Evolutionary conservation across 2,797 vertebrate species (phyloP).

Genomic region (Orientallactaga sibirica): DNA sequence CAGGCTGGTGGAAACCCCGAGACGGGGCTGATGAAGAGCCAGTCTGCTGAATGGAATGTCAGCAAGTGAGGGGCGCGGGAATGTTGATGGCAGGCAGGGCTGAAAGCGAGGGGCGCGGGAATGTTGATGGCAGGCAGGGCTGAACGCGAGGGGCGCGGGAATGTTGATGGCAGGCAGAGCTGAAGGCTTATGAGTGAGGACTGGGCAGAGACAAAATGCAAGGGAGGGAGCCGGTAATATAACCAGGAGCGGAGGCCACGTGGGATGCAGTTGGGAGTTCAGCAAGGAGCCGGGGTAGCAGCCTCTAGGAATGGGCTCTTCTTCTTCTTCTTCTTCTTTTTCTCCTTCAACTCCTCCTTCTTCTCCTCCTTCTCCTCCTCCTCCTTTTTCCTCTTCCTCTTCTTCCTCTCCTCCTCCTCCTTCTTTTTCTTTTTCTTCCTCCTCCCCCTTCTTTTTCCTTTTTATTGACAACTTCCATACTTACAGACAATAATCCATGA

Average conservation of each 20-base stretch:
- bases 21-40: neutral
- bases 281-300: neutral
- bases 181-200: neutral
- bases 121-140: neutral
- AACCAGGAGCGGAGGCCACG: neutral
- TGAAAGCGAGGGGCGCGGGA: no score
- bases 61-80: neutral
- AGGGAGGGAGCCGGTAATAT: neutral
- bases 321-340: neutral
- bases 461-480: no score
- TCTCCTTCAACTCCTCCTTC: no score
- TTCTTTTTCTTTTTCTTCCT: no score
- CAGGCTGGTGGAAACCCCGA: neutral
- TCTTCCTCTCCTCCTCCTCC: no score
- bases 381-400: no score
- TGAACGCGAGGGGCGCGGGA: neutral
- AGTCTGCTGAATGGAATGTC: neutral
- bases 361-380: no score
- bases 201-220: neutral
- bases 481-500: no score
- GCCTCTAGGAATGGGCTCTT: neutral
- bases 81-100: neutral
- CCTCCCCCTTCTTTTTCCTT: no score
- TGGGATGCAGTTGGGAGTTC: neutral
- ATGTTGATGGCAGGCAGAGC: neutral